These are phyloP conservation scores for Spilosoma lubricipeda DNA, from an alignment of 2,888 invertebrate species.

Conservation along the genomic window DNA sequence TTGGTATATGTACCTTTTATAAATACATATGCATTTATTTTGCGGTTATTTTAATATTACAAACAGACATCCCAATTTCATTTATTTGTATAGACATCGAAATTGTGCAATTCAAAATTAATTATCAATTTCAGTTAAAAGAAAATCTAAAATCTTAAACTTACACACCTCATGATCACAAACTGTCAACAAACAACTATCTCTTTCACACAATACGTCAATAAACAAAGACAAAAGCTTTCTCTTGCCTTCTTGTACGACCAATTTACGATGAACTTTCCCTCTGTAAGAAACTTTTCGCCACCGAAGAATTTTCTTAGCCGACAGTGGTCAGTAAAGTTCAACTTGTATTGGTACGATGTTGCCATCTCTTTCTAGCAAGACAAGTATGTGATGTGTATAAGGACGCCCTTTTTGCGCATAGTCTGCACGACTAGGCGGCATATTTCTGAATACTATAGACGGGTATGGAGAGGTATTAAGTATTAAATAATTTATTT, in stretches of 20 bases:
- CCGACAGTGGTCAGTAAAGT: conserved; percentile 40
- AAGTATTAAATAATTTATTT: neutral
- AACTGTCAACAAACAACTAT: conserved; percentile 57
- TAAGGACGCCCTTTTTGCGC: conserved; percentile 84
- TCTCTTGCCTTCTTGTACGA: conserved; percentile 53
- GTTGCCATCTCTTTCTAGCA: conserved; percentile 62
- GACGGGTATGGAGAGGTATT: conserved; percentile 54
- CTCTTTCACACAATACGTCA: conserved; percentile 64
- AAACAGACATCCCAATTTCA: too few relatives aligned
- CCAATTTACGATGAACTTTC: conserved; percentile 55
- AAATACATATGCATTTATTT: too few relatives aligned
- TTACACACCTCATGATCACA: conserved; percentile 57
- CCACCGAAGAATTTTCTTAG: conserved; percentile 19
- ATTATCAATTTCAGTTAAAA: neutral
- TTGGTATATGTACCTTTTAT: too few relatives aligned
- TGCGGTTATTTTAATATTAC: too few relatives aligned
- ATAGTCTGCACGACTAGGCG: conserved; percentile 84
- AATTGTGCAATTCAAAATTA: neutral
- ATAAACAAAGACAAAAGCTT: conserved; percentile 75
- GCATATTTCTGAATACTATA: conserved; percentile 77
- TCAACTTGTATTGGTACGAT: conserved; percentile 32
- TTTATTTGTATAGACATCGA: too few relatives aligned
- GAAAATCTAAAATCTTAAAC: conserved; percentile 33
- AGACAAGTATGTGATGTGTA: conserved; percentile 81
- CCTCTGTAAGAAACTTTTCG: conserved; percentile 21